Evolutionary conservation across 1,140 invertebrate species (phyloP).

Genomic region (Drosophila sturtevanti): DNA sequence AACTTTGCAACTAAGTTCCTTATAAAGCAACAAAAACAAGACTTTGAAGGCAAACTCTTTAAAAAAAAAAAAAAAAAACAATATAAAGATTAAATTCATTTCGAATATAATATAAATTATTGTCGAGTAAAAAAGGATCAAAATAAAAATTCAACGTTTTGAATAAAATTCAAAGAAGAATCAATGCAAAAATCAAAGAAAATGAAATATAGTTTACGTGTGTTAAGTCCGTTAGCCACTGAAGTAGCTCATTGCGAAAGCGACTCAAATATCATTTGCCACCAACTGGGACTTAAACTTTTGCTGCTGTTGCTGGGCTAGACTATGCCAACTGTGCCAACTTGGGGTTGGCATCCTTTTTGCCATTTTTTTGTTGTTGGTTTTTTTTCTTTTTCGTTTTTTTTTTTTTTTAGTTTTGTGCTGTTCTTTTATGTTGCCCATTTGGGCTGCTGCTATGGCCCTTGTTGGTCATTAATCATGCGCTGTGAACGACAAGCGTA

Average conservation of each 20-base stretch:
- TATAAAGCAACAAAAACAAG: neutral
- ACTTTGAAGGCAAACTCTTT: too few species aligned
- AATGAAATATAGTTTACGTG: slow-evolving; percentile 10
- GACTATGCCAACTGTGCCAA: slow-evolving; percentile 49
- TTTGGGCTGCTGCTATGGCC: slow-evolving; percentile 60
- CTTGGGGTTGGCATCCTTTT: slow-evolving; percentile 18
- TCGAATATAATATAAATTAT: too few species aligned
- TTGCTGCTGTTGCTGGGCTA: slow-evolving; percentile 14
- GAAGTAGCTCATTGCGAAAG: slow-evolving; percentile 64
- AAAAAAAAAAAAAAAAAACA: too few species aligned
- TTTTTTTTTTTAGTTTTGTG: slow-evolving; percentile 17
- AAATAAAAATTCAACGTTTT: too few species aligned
- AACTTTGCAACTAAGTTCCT: neutral
- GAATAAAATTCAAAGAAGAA: neutral
- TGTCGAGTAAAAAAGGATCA: too few species aligned
- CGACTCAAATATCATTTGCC: slow-evolving; percentile 60
- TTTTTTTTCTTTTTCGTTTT: neutral
- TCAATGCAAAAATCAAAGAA: neutral
- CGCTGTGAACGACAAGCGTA: slow-evolving; percentile 78
- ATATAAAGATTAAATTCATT: too few species aligned
- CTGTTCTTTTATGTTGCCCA: slow-evolving; percentile 19
- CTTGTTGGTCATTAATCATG: slow-evolving; percentile 81
- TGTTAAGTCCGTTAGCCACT: slow-evolving; percentile 26
- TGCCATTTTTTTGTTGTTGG: neutral
- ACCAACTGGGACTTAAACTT: slow-evolving; percentile 21